Evolutionary conservation across 2,113 vertebrate species (phyloP).

Genomic region (Pitta sordida): DNA sequence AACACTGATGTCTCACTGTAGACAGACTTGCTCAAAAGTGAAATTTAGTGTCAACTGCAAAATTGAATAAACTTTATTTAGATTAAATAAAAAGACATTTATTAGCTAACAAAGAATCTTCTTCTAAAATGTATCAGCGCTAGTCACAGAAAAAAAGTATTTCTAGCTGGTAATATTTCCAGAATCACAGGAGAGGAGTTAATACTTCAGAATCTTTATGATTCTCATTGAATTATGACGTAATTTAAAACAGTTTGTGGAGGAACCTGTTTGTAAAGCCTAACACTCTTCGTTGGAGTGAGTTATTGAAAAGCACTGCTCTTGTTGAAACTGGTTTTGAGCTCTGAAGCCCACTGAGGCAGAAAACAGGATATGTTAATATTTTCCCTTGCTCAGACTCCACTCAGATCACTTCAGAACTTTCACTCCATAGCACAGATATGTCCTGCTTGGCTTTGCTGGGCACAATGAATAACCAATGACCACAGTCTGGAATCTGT

Average conservation of each 20-base stretch:
- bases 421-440: neutral
- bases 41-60: neutral
- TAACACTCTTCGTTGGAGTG: neutral
- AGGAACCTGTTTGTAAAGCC: neutral
- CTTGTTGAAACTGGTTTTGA: neutral
- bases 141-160: neutral
- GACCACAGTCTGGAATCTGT: neutral
- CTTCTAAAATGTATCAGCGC: neutral
- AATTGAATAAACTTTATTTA: neutral
- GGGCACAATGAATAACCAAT: neutral
- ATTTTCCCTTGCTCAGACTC: neutral
- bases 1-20: neutral
- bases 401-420: neutral
- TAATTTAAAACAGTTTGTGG: neutral
- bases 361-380: neutral
- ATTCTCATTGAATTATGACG: neutral
- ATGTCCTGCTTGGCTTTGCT: neutral
- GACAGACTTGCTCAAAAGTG: neutral
- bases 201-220: neutral
- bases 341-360: neutral
- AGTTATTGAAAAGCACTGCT: neutral
- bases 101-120: neutral
- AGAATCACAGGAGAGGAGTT: neutral
- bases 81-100: neutral
- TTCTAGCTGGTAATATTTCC: neutral